Evolutionary conservation across 2,113 vertebrate genomes (phyloP).

Genomic region (Sprattus sprattus): DNA sequence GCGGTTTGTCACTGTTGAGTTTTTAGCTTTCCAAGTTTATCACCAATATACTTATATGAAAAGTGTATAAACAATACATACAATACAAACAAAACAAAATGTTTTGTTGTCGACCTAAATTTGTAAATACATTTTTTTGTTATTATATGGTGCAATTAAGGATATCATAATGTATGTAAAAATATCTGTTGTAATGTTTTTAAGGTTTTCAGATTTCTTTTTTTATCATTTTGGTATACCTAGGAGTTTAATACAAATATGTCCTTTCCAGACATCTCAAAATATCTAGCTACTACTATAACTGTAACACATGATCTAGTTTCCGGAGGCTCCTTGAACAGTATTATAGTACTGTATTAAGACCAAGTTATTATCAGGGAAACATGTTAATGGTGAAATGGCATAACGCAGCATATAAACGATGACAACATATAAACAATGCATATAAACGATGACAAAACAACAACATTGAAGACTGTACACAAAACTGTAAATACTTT

Average conservation of each 20-base stretch:
- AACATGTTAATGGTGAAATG: too few relatives aligned
- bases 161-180: not conserved
- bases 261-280: not conserved
- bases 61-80: not conserved
- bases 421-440: too few relatives aligned
- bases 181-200: not conserved
- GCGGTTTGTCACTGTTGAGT: not conserved
- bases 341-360: not conserved
- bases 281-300: not conserved
- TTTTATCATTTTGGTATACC: not conserved
- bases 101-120: not conserved
- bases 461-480: not conserved
- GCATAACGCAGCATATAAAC: too few relatives aligned
- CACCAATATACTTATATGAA: not conserved
- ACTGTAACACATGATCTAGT: not conserved
- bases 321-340: not conserved
- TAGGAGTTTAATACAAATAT: not conserved
- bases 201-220: not conserved
- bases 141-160: conserved; percentile 10
- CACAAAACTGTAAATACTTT: not conserved
- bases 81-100: not conserved
- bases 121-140: not conserved
- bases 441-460: too few relatives aligned
- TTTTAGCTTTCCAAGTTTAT: conserved; percentile 3
- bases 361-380: not conserved